Conservation (phyloP, 2,888 invertebrate genomes). For the Ichneumoninae sp. region DNA sequence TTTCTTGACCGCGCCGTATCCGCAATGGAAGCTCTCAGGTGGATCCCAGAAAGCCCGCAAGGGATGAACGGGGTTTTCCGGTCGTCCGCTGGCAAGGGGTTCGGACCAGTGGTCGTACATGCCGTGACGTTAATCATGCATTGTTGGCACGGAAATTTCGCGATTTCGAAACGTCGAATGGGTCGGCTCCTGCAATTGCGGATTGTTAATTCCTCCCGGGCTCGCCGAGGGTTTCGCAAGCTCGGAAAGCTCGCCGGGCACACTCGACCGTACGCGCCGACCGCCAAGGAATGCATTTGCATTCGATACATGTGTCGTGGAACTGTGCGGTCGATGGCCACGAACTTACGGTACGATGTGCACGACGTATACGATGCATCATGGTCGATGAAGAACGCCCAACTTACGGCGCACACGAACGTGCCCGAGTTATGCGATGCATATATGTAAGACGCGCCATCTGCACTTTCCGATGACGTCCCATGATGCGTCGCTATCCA, state of each 20-base stretch:
- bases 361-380: not conserved
- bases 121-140: conserved; percentile 66
- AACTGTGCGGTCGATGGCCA: not conserved
- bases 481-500: too few relatives aligned
- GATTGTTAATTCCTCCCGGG: conserved; percentile 59
- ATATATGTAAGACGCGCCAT: too few relatives aligned
- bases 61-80: not conserved
- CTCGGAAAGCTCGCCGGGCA: conserved; percentile 46
- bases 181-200: conserved; percentile 52
- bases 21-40: conserved; percentile 33
- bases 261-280: conserved; percentile 21
- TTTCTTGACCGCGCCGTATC: conserved; percentile 32
- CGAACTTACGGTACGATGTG: not conserved
- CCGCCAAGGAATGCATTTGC: conserved; percentile 57
- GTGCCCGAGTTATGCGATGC: too few relatives aligned
- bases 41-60: conserved; percentile 18
- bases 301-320: conserved; percentile 36
- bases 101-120: conserved; percentile 1
- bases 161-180: conserved; percentile 62
- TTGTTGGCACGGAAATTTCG: conserved; percentile 67
- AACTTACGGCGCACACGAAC: not conserved
- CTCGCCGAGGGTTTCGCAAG: conserved; percentile 2
- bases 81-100: conserved; percentile 26
- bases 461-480: too few relatives aligned
- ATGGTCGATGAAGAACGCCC: not conserved